Conservation (phyloP, 1,140 invertebrate genomes). For the Caenorhabditis briggsae region DNA sequence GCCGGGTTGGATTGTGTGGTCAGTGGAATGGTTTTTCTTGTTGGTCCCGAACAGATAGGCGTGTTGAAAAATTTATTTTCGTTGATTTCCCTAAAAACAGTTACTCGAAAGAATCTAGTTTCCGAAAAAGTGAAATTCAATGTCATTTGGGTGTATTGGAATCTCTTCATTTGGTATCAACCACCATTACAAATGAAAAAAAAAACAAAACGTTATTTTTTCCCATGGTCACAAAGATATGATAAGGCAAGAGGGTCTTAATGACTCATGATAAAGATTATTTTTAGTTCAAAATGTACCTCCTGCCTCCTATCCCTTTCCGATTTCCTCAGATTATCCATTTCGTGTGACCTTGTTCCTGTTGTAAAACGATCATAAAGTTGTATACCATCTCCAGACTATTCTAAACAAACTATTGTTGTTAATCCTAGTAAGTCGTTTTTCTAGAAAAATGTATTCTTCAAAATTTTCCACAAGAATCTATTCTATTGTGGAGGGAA, state of each 20-base stretch:
- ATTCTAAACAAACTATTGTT: not conserved
- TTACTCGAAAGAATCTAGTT: too few relatives aligned
- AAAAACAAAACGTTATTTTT: too few relatives aligned
- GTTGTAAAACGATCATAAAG: not conserved
- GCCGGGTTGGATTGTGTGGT: not conserved
- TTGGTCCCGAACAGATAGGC: not conserved
- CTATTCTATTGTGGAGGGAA: not conserved
- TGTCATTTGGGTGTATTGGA: too few relatives aligned
- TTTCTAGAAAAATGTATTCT: not conserved
- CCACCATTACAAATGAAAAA: too few relatives aligned
- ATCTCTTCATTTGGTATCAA: too few relatives aligned
- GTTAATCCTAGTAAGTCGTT: conserved; percentile 13
- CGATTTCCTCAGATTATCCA: not conserved
- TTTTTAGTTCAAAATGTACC: too few relatives aligned
- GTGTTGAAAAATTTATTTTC: not conserved
- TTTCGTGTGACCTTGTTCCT: not conserved
- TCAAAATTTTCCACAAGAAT: not conserved
- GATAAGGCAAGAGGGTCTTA: too few relatives aligned
- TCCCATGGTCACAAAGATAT: too few relatives aligned
- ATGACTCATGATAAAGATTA: too few relatives aligned
- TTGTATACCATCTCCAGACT: not conserved
- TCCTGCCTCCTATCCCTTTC: not conserved
- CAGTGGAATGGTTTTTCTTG: conserved; percentile 1
- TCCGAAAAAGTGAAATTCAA: too few relatives aligned
- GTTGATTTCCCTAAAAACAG: too few relatives aligned